Evolutionary conservation across 1,140 invertebrate genomes (phyloP).

Genomic region (Pinna nobilis): DNA sequence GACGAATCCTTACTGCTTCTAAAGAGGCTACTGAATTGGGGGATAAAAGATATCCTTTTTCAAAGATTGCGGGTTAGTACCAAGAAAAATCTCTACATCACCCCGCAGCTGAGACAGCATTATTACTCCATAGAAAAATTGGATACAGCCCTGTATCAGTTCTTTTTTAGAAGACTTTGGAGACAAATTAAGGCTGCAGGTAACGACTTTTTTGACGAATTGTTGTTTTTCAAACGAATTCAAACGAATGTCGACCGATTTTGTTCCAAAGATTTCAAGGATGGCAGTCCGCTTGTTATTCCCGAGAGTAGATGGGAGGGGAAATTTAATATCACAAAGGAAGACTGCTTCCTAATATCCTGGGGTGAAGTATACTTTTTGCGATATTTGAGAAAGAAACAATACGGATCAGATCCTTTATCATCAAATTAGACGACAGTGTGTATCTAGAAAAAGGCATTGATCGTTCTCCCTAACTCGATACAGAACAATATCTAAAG

Average conservation of each 20-base stretch:
- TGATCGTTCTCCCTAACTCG: no score
- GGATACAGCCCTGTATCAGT: conserved; percentile 47
- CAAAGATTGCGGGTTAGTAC: conserved; percentile 25
- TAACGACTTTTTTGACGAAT: conserved; percentile 31
- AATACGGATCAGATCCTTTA: no score
- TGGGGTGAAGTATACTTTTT: no score
- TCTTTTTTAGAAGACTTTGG: conserved; percentile 39
- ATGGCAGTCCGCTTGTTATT: no score
- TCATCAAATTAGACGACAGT: no score
- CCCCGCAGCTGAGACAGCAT: conserved; percentile 16
- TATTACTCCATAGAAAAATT: no score
- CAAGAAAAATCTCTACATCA: conserved; percentile 10
- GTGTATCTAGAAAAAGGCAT: no score
- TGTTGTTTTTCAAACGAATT: conserved; percentile 39
- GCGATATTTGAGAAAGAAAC: no score
- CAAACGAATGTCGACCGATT: conserved; percentile 25
- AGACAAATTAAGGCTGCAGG: conserved; percentile 30
- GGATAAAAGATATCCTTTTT: conserved; percentile 71
- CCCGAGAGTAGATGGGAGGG: no score
- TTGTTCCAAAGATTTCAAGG: conserved; percentile 32
- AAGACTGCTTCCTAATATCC: no score
- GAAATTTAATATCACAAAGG: no score
- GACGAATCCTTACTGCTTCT: conserved; percentile 77
- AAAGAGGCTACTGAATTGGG: conserved; percentile 75
- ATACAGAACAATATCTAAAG: no score